Base-by-base conservation (phyloP, 92 coral and sea anemone species). In the Montipora capitata region DNA sequence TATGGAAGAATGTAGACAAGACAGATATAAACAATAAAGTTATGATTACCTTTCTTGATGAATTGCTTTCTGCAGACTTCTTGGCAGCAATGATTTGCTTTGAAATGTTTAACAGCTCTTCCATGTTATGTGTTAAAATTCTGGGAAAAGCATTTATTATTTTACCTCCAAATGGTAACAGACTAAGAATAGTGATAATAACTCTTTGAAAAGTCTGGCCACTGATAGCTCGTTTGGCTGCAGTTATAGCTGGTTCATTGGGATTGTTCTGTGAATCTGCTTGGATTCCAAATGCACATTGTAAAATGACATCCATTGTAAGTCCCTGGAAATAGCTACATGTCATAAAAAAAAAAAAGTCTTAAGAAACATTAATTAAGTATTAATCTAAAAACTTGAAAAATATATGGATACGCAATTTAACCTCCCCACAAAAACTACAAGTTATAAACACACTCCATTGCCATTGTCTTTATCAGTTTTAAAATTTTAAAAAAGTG, bases 251-350 rank as follows among this genome's bases (percentile, higher is more conserved):
- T 27, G 94, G 95, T 81, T 92, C 97, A 77, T 89, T 72, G 5
- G 92, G 86, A 75, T 94, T 88, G 15, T 77, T 82, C 61, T 92
- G 95, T 15, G 92, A 82, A 16, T 86, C 89, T 13, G 94, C 88
- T 52, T 92, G 83, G 58, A 94, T 90, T 7, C 97, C 97, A 83
- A 94, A 94, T 43, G 90, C 89, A 15, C 89, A 72, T 14, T 68
- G 82, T 56, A 94, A 78, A 42, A 94, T 93, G 8, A 88, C 78
- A 66, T 94, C 97, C 81, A 94, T 83, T 3, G 95, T 94, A 17
- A 94, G 89, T 14, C 94, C 90, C 70, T 94, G 95, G n/a, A 73
- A 63, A 66, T 63, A 93, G 64, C 96, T 89, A 78, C 5, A 16
- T 39, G 12, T 10, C 10, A 6, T 8, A 10, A 35, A 67, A 1